Evolutionary conservation across 1,140 invertebrate genomes (phyloP), one percentile per base, ranked within the genome.

Genomic region (Aphaenogaster floridana): DNA sequence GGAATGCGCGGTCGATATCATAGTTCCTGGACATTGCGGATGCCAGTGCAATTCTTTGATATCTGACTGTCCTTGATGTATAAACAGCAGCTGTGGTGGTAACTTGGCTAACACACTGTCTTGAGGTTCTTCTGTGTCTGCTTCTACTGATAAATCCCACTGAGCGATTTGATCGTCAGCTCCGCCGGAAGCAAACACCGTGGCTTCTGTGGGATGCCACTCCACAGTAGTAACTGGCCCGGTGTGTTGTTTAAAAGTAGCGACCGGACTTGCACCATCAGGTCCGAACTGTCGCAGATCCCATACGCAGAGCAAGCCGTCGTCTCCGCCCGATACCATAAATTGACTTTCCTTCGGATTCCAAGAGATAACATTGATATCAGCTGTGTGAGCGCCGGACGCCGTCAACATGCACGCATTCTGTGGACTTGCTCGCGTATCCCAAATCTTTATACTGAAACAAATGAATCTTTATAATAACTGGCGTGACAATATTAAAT

Each of bases 1-100:
- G 93, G 97, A 98, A 86, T 98, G 96, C 39, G 99, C 98, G 34
- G 99, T 99, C 52, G 98, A 99, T n/a, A 99, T 96, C 48, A 99
- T 96, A 3, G 99, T 97, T 15, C 99, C 99, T 13, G 99, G 97
- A 88, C 99, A 96, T 94, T 99, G 99, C 39, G 97, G 97, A 96
- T 99, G 99, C 99, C 99, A 99, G 94, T 99, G 99, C 17, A 99
- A 95, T 96, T 99, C 99, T 96, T 99, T 99, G 39, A 99, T 98
- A 92, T 99, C 99, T 76, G 97, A 98, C 94, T 99, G 99, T 72
- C 99, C 99, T 96, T 99, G 98, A 96, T 99, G 99, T 90, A 99
- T 99, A 94, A 99, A 99, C 61, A 99, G 95, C 5, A 99, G 94
- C 95, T 99, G 99, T 0, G 99, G 98, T 54, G 99, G 99, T 50